Evolutionary conservation across 2,113 vertebrate species (phyloP), one percentile per base, ranked within the genome.

Genomic region (Misgurnus anguillicaudatus): DNA sequence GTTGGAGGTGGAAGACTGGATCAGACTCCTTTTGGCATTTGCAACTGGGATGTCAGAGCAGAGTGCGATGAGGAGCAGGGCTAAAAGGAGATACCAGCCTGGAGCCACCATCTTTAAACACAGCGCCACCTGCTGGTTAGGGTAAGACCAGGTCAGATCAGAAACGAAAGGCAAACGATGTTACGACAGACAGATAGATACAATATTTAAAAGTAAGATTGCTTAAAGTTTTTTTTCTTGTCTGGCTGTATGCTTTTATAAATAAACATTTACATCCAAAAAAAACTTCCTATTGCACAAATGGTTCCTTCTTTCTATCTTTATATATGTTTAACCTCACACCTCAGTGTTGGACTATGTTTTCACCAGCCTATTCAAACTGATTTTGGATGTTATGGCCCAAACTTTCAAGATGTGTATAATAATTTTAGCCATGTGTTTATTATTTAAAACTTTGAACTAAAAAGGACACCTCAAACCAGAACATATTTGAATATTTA

Each of bases 121-220:
- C 82, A 82, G 55, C 60, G 39, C 86, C 87, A 86, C 89, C 92
- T 92, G 88, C 69, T 80, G 87, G 76, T 36, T 70, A 24, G 51
- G 84, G 10, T 42, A 38, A 72, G 21, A 68, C 4, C 45, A 45
- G 13, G 21, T 53, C n/a, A 67, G 9, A 19, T 76, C 31, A 77
- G 39, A 60, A 31, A 19, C 42, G 7, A 8, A 45, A 45, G 10
- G 7, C 2, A 45, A 45, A 45, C 8, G 6, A 45, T 45, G 10
- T 7, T 7, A 9, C 7, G 42, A 45, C 42, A 10, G 42, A 45
- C 42, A 45, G 42, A 45, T 2, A 45, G 42, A 45, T 9, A 45
- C 38, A 65, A 16, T 41, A 31, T 31, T 31, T 3, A 31, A 31
- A 31, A 31, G 24, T 31, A 31, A 31, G 24, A 31, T 31, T 31